Evolutionary conservation across 1,140 invertebrate species (phyloP), one percentile per base, ranked within the genome.

Genomic region (Bilobella aurantiaca): DNA sequence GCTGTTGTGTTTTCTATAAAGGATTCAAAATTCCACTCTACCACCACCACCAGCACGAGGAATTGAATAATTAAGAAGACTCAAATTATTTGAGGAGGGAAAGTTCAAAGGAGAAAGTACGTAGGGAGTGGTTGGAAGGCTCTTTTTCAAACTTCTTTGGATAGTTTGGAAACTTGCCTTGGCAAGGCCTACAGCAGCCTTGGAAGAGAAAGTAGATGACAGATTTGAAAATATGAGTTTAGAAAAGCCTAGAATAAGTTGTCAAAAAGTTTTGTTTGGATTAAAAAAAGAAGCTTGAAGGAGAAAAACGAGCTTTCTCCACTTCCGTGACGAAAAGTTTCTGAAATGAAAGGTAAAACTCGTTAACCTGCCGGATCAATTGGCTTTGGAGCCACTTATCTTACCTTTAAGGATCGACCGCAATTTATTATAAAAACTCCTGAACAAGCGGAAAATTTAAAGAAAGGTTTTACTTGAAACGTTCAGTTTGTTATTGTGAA

Each of bases 151-250:
- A n/a, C n/a, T n/a, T n/a, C n/a, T n/a, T n/a, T n/a, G n/a, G n/a
- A n/a, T n/a, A n/a, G n/a, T n/a, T n/a, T n/a, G n/a, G n/a, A n/a
- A n/a, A n/a, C n/a, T n/a, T n/a, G n/a, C n/a, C n/a, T n/a, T n/a
- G n/a, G n/a, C n/a, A n/a, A 53, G 25, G 14, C 49, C 21, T 53
- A 12, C 21, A 18, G 8, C 21, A 18, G 49, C 49, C 3, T 12
- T 18, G 12, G 49, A 53, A 14, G 23, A 53, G 23, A 23, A 53
- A 53, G 49, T 23, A 23, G 49, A 53, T 53, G 49, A 53, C 49
- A 53, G 49, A 53, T 53, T 53, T 53, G 49, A 53, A 53, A 53
- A 53, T 53, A 53, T 53, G 49, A 53, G 49, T 23, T 53, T 53
- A 23, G 49, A 23, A 42, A 42, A 42, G 34, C 34, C 34, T 12